Evolutionary conservation across 2,797 vertebrate genomes (phyloP), one percentile per base, ranked within the genome.

Genomic region (Myotis vivesi): DNA sequence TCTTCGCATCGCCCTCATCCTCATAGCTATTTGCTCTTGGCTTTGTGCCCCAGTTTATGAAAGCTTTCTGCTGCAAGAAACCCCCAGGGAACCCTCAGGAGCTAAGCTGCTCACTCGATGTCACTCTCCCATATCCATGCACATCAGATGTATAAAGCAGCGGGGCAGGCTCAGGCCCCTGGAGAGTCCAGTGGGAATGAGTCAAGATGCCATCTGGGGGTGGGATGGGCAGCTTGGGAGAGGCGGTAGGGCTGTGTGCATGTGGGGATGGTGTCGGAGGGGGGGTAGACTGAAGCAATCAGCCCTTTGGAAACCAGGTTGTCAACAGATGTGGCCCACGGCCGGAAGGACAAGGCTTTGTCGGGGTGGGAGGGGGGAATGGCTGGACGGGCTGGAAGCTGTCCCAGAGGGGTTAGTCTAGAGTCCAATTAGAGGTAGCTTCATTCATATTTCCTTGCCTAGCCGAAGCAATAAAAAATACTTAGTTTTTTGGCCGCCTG

Each of bases 391-490:
- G 86, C 97, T 96, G 41, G 79, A 96, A 95, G 64, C 94, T 76
- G 97, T 98, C 98, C 98, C 97, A 0, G 66, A 97, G 98, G 97
- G 98, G 87, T 97, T 97, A 97, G 97, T 93, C 97, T 66, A 55
- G 84, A 90, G 87, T 73, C 93, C 97, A 97, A 98, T 98, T 97
- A 95, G 97, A 95, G 86, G 96, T 87, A 91, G 95, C 97, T 97
- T 96, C 98, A 98, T 98, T 98, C 98, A 96, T 96, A 97, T 98
- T 98, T 98, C 97, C 98, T 96, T 96, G 97, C 97, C 97, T 97
- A 91, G 98, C 97, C 93, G 94, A 97, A 77, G 98, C 98, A 98
- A 98, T 98, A 98, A 98, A 98, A 98, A 96, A 97, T 97, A 97
- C 97, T 98, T 98, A 98, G 98, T 97, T 98, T 87, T 96, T 97